A percentile compares a stretch with the other conserved stretches of the same genome.
These are phyloP conservation scores for Hydractinia echinata DNA, from an alignment of 30 jellyfish, hydroid and myxozoan genomes.

Conservation along the genomic window DNA sequence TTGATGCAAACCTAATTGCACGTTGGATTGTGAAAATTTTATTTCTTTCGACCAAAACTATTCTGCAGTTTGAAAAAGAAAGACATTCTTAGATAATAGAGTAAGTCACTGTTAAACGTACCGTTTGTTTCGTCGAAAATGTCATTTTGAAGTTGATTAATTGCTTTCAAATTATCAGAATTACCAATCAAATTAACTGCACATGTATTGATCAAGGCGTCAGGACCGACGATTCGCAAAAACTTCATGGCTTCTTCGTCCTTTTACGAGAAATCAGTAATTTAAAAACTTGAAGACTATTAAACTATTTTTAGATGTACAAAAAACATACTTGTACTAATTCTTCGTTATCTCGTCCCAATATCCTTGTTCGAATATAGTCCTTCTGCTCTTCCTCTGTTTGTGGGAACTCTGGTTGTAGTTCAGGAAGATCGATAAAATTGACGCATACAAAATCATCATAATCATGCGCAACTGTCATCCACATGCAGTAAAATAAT, in stretches of 20 bases:
- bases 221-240: conserved; percentile 56
- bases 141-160: conserved; percentile 39
- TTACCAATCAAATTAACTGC: conserved; percentile 39
- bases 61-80: too few species aligned
- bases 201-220: conserved; percentile 57
- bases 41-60: too few species aligned
- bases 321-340: conserved; percentile 6
- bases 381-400: neutral
- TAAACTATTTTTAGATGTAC: too few species aligned
- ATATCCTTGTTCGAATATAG: conserved; percentile 37
- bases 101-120: neutral
- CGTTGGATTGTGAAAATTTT: too few species aligned
- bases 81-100: too few species aligned
- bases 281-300: too few species aligned
- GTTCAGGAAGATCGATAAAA: conserved; percentile 30
- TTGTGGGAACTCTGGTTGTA: neutral
- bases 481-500: conserved; percentile 67
- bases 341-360: conserved; percentile 46
- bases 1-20: too few species aligned
- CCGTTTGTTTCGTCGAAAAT: conserved; percentile 40
- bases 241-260: conserved; percentile 40
- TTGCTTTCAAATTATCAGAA: conserved; percentile 17
- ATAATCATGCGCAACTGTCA: conserved; percentile 46
- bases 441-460: conserved; percentile 56
- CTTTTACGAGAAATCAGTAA: neutral